Evolutionary conservation across 2,888 invertebrate species (phyloP), one percentile per base, ranked within the genome.

Genomic region (Xanthia togata): DNA sequence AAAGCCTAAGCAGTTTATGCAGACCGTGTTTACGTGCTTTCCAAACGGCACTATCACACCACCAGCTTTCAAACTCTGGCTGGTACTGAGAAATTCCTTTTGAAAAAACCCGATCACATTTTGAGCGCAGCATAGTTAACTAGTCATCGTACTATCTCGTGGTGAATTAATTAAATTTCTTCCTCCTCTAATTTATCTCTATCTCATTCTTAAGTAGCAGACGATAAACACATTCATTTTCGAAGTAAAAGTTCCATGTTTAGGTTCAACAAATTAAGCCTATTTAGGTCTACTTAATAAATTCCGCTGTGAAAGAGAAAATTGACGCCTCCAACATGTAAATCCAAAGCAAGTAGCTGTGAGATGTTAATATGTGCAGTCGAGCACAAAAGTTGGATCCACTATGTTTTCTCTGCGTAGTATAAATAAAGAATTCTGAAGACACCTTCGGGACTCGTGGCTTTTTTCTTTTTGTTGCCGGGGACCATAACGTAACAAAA

Each of bases 331-430:
- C 59, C 59, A 55, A 69, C 73, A 67, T 63, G 78, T 80, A 81
- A 76, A 83, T 83, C 76, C 77, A 75, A 81, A 78, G 59, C 55
- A 67, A 78, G 78, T 77, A 78, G 80, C 79, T 65, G 70, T 59
- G 80, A 79, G 80, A 85, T 83, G 81, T 85, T 85, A 85, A 87
- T 81, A 81, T 70, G 85, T 80, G 55, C 77, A 79, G 65, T 81
- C 78, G 41, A 50, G 70, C 11, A 77, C 81, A 83, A 63, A 70
- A 76, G 5, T 35, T 14, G 0, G 3, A 20, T 8, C 2, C 6
- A 14, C 0, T 1, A 5, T 53, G 47, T 41, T 53, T 55, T 41
- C 64, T 23, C 11, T 17, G 0, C 20, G 8, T 47, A 12, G 3
- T 55, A 4, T 55, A n/a, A 55, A n/a, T 55, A 55, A n/a, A 55